A percentile compares a stretch with the other conserved stretches of the same genome.
Evolutionary conservation across 2,888 invertebrate genomes (phyloP).

Genomic region (Ceramica pisi): DNA sequence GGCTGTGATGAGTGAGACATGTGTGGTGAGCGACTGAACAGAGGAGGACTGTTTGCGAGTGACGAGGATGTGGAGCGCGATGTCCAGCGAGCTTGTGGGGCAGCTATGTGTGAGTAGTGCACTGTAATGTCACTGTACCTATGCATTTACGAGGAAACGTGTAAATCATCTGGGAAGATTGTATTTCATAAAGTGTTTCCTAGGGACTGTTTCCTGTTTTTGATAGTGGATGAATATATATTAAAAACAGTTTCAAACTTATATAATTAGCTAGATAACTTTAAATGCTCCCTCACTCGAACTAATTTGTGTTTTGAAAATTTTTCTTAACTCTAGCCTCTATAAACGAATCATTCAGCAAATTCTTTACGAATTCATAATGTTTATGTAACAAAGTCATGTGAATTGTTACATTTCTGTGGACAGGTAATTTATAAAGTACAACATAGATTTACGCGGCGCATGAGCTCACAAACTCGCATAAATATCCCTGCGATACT

Average conservation of each 20-base stretch:
- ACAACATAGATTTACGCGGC: constrained; percentile 12
- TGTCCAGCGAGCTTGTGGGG: neutral
- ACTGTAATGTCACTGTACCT: neutral
- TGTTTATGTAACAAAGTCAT: neutral
- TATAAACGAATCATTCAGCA: neutral
- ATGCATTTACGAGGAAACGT: neutral
- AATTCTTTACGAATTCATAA: neutral
- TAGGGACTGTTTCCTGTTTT: neutral
- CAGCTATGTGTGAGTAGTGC: neutral
- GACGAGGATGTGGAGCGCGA: neutral
- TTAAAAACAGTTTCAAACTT: no score
- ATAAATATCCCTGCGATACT: constrained; percentile 9
- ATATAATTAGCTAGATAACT: no score
- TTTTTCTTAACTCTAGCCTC: neutral
- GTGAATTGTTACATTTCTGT: neutral
- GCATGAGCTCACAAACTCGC: neutral
- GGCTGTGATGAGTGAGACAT: neutral
- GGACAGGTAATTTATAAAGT: constrained; percentile 8
- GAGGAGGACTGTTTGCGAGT: neutral
- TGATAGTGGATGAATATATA: neutral
- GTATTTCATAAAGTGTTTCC: neutral
- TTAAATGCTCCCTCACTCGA: no score
- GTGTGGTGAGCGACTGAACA: neutral
- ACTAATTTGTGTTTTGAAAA: no score
- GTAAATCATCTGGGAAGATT: neutral